Evolutionary conservation across 2,113 vertebrate species (phyloP).

Genomic region (Gavialis gangeticus): DNA sequence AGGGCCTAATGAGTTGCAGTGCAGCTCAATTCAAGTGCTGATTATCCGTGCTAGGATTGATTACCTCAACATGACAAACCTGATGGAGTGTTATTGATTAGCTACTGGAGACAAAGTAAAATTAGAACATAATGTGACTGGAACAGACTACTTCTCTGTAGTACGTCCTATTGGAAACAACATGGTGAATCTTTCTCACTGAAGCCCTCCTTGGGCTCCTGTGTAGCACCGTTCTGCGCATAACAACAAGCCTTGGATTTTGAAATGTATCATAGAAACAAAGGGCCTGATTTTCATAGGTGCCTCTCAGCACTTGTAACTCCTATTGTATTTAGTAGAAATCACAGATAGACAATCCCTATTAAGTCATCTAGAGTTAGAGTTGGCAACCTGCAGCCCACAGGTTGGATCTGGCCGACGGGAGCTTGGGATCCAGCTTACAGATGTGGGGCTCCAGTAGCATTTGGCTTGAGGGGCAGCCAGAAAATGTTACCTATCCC

Average conservation of each 20-base stretch:
- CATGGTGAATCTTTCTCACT: background rate
- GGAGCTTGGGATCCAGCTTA: too few relatives aligned
- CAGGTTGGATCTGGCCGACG: too few relatives aligned
- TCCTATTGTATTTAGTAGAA: background rate
- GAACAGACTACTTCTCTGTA: background rate
- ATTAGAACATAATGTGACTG: background rate
- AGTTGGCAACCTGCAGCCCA: too few relatives aligned
- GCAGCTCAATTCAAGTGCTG: background rate
- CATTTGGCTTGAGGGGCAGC: too few relatives aligned
- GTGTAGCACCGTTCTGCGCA: background rate
- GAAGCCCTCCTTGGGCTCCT: background rate
- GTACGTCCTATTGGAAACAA: background rate
- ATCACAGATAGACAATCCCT: background rate
- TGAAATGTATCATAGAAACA: background rate
- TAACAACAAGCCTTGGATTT: background rate
- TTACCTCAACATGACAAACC: background rate
- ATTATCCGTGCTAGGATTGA: background rate
- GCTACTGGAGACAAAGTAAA: background rate
- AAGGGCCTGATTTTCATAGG: background rate
- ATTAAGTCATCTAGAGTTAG: background rate
- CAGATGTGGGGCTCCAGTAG: too few relatives aligned
- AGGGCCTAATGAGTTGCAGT: background rate
- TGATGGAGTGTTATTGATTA: background rate
- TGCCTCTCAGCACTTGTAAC: background rate
- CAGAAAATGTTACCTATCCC: too few relatives aligned